A percentile compares a stretch with the other conserved stretches of the same genome.
These are phyloP conservation scores for Epistrophe grossulariae DNA, from an alignment of 2,888 invertebrate species.

Conservation along the genomic window DNA sequence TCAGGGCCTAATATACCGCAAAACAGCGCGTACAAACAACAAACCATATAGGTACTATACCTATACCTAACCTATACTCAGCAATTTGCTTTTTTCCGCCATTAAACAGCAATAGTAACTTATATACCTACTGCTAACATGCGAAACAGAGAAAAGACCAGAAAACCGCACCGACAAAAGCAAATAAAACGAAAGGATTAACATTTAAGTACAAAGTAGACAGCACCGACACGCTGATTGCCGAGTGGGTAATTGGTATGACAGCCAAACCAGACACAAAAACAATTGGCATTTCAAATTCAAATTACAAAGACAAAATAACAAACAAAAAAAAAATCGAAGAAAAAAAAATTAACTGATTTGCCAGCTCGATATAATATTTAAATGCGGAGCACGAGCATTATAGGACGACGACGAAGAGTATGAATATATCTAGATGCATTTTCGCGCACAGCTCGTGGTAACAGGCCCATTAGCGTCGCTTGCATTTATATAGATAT, in stretches of 20 bases:
- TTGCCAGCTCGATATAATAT: conserved; percentile 51
- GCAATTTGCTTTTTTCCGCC: conserved; percentile 68
- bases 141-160: conserved; percentile 2
- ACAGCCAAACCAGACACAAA: conserved; percentile 73
- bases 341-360: conserved; percentile 50
- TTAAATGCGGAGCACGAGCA: conserved; percentile 17
- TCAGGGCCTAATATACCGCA: conserved; percentile 11
- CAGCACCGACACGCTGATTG: conserved; percentile 74
- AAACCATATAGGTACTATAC: no score
- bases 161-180: conserved; percentile 42
- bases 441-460: conserved; percentile 56
- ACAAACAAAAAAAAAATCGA: conserved; percentile 12
- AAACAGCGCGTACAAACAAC: conserved; percentile 19
- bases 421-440: conserved; percentile 45
- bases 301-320: conserved; percentile 29
- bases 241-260: conserved; percentile 73
- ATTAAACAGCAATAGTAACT: conserved; percentile 54
- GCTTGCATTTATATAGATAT: conserved; percentile 1
- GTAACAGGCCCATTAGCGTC: conserved; percentile 74
- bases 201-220: conserved; percentile 74
- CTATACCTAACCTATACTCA: not conserved
- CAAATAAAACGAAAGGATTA: conserved; percentile 70
- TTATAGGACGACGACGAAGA: no score
- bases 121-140: not conserved
- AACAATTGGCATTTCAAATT: conserved; percentile 69